Evolutionary conservation across 2,113 vertebrate genomes (phyloP).

Genomic region (Brachypodius melanocephalos): DNA sequence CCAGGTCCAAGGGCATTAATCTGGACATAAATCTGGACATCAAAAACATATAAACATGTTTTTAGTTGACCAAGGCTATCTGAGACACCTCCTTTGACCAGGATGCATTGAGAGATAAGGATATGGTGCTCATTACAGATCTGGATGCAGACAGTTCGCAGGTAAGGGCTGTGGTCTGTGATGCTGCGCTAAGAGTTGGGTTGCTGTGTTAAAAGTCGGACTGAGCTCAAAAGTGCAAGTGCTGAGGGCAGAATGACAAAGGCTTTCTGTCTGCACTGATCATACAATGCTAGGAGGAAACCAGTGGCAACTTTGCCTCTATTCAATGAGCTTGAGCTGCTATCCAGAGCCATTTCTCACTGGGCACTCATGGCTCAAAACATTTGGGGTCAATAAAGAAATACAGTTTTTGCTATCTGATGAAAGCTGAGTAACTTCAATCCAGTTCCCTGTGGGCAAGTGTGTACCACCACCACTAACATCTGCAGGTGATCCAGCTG

Average conservation of each 20-base stretch:
- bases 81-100: background rate
- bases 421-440: background rate
- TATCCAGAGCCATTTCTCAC: background rate
- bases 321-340: background rate
- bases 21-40: background rate
- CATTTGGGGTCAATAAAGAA: background rate
- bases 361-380: background rate
- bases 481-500: background rate
- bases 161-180: background rate
- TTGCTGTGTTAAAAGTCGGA: background rate
- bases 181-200: rapidly evolving
- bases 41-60: background rate
- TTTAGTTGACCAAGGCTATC: background rate
- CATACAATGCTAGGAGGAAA: background rate
- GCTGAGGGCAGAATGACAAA: background rate
- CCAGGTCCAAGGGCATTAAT: background rate
- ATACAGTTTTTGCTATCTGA: slow-evolving; percentile 18
- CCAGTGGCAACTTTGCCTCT: rapidly evolving
- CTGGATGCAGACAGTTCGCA: background rate
- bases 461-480: background rate
- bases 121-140: background rate
- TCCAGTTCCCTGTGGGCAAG: background rate
- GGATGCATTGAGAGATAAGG: background rate
- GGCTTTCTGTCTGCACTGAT: background rate
- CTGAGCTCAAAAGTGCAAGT: background rate